Evolutionary conservation across 2,888 invertebrate species (phyloP).

Genomic region (Trypoxylon attenuatum): DNA sequence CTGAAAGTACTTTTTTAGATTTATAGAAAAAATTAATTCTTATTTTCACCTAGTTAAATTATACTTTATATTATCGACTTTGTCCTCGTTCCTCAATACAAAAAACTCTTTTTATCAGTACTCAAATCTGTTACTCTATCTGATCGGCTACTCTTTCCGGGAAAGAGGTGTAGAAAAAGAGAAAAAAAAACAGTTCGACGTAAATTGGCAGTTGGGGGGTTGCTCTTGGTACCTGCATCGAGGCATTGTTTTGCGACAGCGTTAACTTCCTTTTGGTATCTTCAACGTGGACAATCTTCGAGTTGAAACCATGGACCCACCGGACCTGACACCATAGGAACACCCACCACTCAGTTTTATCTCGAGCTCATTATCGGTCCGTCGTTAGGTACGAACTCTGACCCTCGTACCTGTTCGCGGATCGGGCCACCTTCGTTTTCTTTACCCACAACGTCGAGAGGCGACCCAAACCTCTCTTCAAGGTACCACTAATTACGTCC

Average conservation of each 20-base stretch:
- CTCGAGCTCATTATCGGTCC: slow-evolving; percentile 52
- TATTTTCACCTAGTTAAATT: too few species aligned
- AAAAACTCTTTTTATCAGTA: too few species aligned
- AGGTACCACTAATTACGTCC: slow-evolving; percentile 33
- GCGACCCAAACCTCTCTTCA: slow-evolving; percentile 13
- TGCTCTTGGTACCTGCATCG: slow-evolving; percentile 6
- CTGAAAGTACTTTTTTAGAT: too few species aligned
- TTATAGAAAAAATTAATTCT: too few species aligned
- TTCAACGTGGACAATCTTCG: slow-evolving; percentile 6
- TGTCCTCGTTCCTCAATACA: too few species aligned
- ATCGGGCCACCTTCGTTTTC: slow-evolving; percentile 42
- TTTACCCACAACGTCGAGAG: slow-evolving; percentile 40
- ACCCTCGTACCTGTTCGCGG: slow-evolving; percentile 41
- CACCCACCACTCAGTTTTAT: slow-evolving; percentile 42
- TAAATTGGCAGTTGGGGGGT: too few species aligned
- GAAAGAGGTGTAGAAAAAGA: too few species aligned
- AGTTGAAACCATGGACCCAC: slow-evolving; percentile 14
- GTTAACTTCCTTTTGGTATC: slow-evolving; percentile 5
- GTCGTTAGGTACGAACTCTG: slow-evolving; percentile 49
- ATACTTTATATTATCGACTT: too few species aligned
- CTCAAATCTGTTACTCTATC: too few species aligned
- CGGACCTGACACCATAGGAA: slow-evolving; percentile 36
- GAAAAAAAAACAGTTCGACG: too few species aligned
- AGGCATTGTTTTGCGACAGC: not conserved
- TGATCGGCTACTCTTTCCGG: too few species aligned